phyloP scores from a whole-genome alignment of 1,140 invertebrate species.

The Pseudomyrmex concolor region DNA sequence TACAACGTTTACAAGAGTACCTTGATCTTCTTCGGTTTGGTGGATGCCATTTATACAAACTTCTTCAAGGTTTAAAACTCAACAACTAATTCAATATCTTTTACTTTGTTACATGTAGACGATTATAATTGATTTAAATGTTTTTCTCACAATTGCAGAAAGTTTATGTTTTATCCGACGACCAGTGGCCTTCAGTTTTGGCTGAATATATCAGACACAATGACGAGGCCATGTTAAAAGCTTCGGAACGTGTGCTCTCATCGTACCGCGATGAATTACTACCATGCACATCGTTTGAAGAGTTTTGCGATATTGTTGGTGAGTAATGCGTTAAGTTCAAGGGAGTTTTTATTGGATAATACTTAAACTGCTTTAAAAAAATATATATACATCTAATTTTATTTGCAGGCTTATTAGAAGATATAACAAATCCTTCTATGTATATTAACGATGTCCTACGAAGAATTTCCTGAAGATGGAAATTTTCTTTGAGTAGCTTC shows the following conservation, averaged over 20 bases:
- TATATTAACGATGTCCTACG: conserved; percentile 86
- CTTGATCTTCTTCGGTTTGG: conserved; percentile 93
- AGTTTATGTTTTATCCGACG: conserved; percentile 89
- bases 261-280: conserved; percentile 95
- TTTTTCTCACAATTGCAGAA: conserved; percentile 84
- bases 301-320: conserved; percentile 96
- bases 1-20: conserved; percentile 94
- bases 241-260: conserved; percentile 92
- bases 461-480: conserved; percentile 77
- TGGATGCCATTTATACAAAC: conserved; percentile 91
- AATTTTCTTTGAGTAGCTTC: conserved; percentile 62
- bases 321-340: conserved; percentile 72
- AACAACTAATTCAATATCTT: conserved; percentile 46
- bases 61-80: conserved; percentile 88
- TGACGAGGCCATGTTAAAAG: conserved; percentile 95
- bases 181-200: conserved; percentile 94
- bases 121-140: not conserved
- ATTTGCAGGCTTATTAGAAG: conserved; percentile 87
- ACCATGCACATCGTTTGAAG: conserved; percentile 94
- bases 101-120: not conserved
- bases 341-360: too few relatives aligned
- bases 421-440: conserved; percentile 86
- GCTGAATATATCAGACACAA: conserved; percentile 97
- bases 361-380: not conserved
- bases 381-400: not conserved